Base-by-base conservation (phyloP, 2,797 vertebrate species). In the Aulostomus chinensis region DNA sequence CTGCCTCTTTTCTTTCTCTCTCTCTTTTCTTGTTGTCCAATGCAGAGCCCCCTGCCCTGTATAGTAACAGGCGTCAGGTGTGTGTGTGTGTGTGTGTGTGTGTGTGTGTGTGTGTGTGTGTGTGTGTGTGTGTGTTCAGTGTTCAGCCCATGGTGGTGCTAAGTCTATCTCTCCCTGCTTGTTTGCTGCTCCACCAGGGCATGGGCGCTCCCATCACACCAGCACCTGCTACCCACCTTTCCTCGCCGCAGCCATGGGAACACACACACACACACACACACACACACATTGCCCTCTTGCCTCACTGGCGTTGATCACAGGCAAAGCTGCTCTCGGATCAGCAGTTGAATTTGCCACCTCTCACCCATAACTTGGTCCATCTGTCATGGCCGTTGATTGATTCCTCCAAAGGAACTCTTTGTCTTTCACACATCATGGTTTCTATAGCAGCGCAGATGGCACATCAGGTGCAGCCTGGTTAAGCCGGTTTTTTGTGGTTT, bases 221-320 rank as follows among this genome's bases (percentile, higher is more conserved):
- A n/a, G 76, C 88, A 86, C 80, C 86, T 89, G 88, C 75, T 78
- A 11, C 72, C 57, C 29, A 18, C 58, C 59, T 57, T 66, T 41
- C 70, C 81, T 58, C 36, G 3, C 36, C 29, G 21, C 64, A 64
- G 43, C 59, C 53, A 4, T 41, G 42, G 43, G 38, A 64, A 9
- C 49, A n/a, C 18, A 16, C 35, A 9, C 39, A 47, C 59, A 34
- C 61, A 45, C 42, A 20, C 20, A 30, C 62, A 36, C 16, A 42
- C 33, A 34, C n/a, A 62, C 39, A 66, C 35, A 60, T 59, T 56
- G 58, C 45, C 71, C 55, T 63, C 48, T 66, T 56, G 25, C 50
- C 31, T 55, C 25, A 3, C 36, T 37, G 49, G 58, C 36, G 30
- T 62, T 45, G 56, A 41, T 75, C 61, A 35, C 59, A 76, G 43